Percentiles rank a stretch among this genome's conserved stretches.
Conservation (phyloP, 2,113 vertebrate genomes). For the Hippocampus zosterae region DNA sequence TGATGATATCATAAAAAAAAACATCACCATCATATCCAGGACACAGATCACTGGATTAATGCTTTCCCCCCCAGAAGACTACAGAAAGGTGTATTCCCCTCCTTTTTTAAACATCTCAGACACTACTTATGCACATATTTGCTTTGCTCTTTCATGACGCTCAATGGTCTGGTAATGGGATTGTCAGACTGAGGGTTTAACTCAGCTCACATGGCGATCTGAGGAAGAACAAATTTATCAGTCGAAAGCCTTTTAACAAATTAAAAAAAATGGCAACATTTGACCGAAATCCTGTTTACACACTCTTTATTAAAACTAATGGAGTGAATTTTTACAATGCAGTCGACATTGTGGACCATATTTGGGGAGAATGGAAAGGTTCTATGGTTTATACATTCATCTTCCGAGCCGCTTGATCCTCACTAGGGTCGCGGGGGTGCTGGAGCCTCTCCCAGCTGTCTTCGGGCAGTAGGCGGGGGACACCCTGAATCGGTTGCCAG, state of each 20-base stretch:
- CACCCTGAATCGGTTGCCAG: too few relatives aligned
- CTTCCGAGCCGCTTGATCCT: too few relatives aligned
- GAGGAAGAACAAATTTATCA: neutral
- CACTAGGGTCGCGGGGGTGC: too few relatives aligned
- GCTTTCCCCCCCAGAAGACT: conserved; percentile 35
- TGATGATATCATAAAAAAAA: conserved; percentile 50
- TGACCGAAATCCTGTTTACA: neutral
- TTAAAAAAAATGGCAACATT: neutral
- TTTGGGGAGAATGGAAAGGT: neutral
- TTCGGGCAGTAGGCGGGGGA: too few relatives aligned
- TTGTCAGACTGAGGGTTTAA: conserved; percentile 32
- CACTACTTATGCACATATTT: conserved; percentile 40
- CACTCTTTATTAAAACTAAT: neutral
- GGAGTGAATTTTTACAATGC: neutral
- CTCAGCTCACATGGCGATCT: neutral
- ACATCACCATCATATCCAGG: conserved; percentile 53
- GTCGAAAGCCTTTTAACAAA: neutral
- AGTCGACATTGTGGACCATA: neutral
- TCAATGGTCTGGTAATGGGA: conserved; percentile 48
- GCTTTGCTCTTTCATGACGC: conserved; percentile 44
- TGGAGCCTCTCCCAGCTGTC: too few relatives aligned
- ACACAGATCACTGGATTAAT: conserved; percentile 64
- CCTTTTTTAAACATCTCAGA: conserved; percentile 14
- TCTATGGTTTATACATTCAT: conserved; percentile 4
- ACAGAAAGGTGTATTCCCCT: conserved; percentile 30